phyloP scores from a whole-genome alignment of 2,113 vertebrate species.

The Serinus canaria region DNA sequence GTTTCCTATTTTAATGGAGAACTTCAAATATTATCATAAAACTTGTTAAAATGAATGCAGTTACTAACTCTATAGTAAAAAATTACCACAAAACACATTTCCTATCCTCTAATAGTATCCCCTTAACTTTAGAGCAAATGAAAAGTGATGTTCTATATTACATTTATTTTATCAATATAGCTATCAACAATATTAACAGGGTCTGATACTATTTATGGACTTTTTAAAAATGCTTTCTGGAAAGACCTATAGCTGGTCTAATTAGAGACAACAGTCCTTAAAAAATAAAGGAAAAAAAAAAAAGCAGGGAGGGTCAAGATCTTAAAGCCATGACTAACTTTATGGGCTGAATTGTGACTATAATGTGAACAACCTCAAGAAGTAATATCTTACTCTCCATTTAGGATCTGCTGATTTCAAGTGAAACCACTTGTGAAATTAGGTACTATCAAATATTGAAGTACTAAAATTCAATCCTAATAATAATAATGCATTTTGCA shows the following conservation, averaged over 20 bases:
- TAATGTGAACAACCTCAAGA: background rate
- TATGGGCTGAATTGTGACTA: background rate
- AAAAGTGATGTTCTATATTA: background rate
- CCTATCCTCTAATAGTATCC: background rate
- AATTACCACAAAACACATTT: background rate
- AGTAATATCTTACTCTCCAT: background rate
- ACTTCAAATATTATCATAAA: background rate
- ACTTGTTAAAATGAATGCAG: background rate
- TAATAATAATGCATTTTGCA: background rate
- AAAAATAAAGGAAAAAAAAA: background rate
- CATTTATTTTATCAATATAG: background rate
- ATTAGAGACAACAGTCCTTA: background rate
- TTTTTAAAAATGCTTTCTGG: background rate
- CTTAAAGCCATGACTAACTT: background rate
- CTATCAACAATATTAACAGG: background rate
- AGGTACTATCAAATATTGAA: background rate
- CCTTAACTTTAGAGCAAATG: background rate
- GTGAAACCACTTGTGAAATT: background rate
- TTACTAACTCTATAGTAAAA: background rate
- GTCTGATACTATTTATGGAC: background rate
- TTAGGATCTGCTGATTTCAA: background rate
- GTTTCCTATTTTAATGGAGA: background rate
- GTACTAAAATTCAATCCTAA: background rate
- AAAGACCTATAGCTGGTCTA: background rate
- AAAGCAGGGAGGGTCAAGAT: background rate